These are phyloP conservation scores for Agriotes lineatus DNA, from an alignment of 2,888 invertebrate species.

Conservation along the genomic window DNA sequence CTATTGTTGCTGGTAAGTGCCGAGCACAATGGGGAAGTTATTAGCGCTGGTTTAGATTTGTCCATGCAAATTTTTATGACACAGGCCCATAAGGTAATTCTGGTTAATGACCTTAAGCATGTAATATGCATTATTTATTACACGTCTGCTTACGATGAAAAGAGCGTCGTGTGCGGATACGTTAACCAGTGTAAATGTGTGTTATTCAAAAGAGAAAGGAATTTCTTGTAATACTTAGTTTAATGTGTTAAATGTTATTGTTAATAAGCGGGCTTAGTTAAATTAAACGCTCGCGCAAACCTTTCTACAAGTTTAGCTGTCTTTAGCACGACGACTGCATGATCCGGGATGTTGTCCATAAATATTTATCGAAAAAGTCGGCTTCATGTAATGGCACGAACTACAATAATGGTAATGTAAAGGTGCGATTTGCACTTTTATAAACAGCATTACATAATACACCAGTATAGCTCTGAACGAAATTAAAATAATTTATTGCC, in stretches of 20 bases:
- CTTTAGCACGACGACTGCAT: no score
- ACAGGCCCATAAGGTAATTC: constrained; percentile 7
- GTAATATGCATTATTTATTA: constrained; percentile 19
- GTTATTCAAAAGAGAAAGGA: constrained; percentile 18
- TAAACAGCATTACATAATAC: no score
- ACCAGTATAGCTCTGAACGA: background rate
- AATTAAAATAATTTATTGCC: background rate
- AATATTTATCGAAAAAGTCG: no score
- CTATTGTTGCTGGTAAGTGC: constrained; percentile 19
- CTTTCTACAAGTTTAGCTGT: no score
- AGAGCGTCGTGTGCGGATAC: background rate
- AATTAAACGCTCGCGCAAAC: no score
- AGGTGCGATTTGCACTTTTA: no score
- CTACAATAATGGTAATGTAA: no score
- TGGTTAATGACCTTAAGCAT: constrained; percentile 28
- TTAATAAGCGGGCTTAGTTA: background rate
- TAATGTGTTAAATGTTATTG: background rate
- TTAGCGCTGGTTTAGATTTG: constrained; percentile 25
- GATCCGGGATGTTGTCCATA: no score
- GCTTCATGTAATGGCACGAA: no score
- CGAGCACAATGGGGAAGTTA: constrained; percentile 22
- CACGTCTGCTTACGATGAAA: background rate
- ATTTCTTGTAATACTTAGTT: background rate
- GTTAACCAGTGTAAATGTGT: background rate
- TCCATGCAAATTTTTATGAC: constrained; percentile 17